Conservation (phyloP, 2,888 invertebrate species). For the Melanophora roralis region DNA sequence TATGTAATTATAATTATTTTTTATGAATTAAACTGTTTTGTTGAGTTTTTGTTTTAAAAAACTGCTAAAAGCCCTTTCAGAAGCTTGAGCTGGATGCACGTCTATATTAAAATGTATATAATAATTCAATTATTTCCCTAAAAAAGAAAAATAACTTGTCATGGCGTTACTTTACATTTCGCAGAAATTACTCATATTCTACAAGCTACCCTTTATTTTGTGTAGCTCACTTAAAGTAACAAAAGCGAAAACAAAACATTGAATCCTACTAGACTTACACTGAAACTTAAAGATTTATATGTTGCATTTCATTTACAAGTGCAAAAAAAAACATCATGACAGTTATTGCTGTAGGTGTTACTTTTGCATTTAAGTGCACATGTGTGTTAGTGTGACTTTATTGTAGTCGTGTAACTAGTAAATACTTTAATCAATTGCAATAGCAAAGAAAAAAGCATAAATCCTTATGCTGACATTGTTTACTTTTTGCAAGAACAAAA, state of each 20-base stretch:
- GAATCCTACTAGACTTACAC: conserved; percentile 22
- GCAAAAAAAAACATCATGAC: not conserved
- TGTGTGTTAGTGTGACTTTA: not conserved
- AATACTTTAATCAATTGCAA: conserved; percentile 32
- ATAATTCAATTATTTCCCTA: no score
- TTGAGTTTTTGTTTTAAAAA: no score
- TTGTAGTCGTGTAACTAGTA: conserved; percentile 30
- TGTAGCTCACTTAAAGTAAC: not conserved
- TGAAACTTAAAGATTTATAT: conserved; percentile 33
- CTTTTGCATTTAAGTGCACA: not conserved
- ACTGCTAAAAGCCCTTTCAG: no score
- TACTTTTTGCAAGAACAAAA: conserved; percentile 28
- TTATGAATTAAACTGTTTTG: no score
- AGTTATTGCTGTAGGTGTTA: not conserved
- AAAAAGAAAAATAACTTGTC: no score
- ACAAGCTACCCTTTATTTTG: not conserved
- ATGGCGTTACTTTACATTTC: no score
- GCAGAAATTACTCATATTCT: not conserved
- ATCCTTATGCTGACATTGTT: conserved; percentile 29
- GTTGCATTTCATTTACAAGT: conserved; percentile 22
- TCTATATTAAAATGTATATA: no score
- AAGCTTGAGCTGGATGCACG: no score
- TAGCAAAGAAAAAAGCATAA: conserved; percentile 9
- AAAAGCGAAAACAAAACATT: conserved; percentile 19
- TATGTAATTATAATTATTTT: no score